Base-by-base conservation (phyloP, 2,113 vertebrate genomes). In the Rafetus swinhoei region DNA sequence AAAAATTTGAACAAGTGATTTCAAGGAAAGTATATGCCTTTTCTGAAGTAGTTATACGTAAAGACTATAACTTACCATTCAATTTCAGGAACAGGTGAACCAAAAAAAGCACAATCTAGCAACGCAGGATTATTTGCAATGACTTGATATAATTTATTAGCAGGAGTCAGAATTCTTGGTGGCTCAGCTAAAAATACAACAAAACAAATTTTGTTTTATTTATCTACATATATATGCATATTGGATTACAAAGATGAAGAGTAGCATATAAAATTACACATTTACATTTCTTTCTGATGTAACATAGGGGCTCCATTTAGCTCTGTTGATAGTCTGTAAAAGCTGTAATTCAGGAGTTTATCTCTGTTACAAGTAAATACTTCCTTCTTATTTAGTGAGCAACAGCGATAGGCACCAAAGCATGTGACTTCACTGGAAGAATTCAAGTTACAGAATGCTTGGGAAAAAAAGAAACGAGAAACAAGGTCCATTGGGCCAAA, bases 11-110 rank as follows among this genome's bases (percentile, higher is more conserved):
- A 77, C 27, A 8, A 76, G 76, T 82, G 55, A 14, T 86, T 32
- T 32, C 39, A 54, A 62, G 60, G 69, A 35, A 81, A 84, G 16
- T n/a, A 4, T 22, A 72, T 56, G 52, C 18, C 22, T 77, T 15
- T 62, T 59, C 60, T 54, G 80, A 60, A 24, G 1, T 79, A 69
- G 69, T 4, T 52, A 86, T 79, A 32, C 54, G 93, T 18, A 86
- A 72, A 5, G 50, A n/a, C 29, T 25, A 32, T 50, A 80, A 94
- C 98, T 98, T 97, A 99, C 99, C 99, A 99, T 95, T 98, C 98
- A 95, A 99, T 98, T 94, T 98, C 97, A 53, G 99, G 99, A 81
- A 99, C 97, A 94, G 99, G 99, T 65, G 99, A 99, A 50, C 99
- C 99, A 95, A 99, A 99, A 95, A 98, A 98, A 55, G 97, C 96